These are phyloP conservation scores for Scylla paramamosain DNA, from an alignment of 1,140 invertebrate genomes.

Conservation along the genomic window DNA sequence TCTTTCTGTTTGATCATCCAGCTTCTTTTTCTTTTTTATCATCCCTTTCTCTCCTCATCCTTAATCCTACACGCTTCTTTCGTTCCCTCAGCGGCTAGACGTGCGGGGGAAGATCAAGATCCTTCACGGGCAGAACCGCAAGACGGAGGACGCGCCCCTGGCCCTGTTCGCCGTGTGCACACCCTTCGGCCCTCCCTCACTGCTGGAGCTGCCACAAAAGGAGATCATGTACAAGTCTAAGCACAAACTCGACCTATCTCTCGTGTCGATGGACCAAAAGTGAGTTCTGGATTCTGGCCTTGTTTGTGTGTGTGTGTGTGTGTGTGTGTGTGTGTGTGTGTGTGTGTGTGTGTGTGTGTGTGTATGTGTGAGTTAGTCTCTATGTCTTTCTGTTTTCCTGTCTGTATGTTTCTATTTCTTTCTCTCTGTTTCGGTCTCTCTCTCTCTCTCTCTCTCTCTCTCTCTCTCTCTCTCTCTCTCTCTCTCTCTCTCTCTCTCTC, in stretches of 20 bases:
- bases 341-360: neutral
- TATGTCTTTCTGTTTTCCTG: neutral
- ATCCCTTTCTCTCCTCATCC: neutral
- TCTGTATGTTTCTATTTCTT: neutral
- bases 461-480: no score
- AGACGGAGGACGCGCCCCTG: constrained; percentile 94
- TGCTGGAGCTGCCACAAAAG: constrained; percentile 81
- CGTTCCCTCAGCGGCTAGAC: constrained; percentile 88
- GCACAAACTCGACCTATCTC: constrained; percentile 97
- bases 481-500: no score
- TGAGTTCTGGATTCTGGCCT: constrained; percentile 79
- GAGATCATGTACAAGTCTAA: constrained; percentile 95
- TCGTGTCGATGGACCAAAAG: constrained; percentile 98
- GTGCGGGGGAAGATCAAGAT: constrained; percentile 97
- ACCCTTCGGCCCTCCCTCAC: constrained; percentile 93
- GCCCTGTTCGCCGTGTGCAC: constrained; percentile 98
- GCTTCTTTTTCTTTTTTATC: neutral
- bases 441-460: no score
- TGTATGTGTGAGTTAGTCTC: neutral
- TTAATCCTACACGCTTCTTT: no score
- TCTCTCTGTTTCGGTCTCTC: no score
- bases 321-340: neutral
- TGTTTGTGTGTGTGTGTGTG: neutral
- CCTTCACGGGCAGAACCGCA: constrained; percentile 96
- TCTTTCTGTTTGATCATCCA: neutral